Base-by-base conservation (phyloP, 2,797 vertebrate species). In the Poecilia velifera region DNA sequence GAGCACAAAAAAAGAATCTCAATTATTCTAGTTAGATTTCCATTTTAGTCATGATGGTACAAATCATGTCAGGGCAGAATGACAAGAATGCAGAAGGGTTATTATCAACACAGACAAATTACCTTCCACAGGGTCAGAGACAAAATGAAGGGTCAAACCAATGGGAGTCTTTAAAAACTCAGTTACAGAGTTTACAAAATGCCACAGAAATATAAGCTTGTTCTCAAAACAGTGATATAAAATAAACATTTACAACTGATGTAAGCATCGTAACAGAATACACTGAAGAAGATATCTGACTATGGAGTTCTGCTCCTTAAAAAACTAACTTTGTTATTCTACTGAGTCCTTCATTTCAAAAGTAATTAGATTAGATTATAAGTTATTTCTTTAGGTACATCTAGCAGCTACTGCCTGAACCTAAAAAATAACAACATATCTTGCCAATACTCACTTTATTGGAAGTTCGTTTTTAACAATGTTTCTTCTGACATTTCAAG, bases 71-170 rank as follows among this genome's bases (percentile, higher is more conserved):
- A 89, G 82, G 84, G 84, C 77, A 88, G 91, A 94, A 93, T 90
- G 94, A 92, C 82, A 87, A 80, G 79, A 87, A 88, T 88, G 91
- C 88, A 85, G 80, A 82, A 84, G 80, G 89, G 88, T 92, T 92
- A 93, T 94, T 91, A 87, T 80, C 57, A 82, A 84, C 90, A 86
- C 82, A 92, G 90, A 91, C 95, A 95, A 95, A 95, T 95, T 96
- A 95, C 84, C 55, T 80, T 79, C 82, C 76, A 84, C 76, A 79
- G 74, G 91, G 86, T 84, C 86, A 89, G 82, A 82, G 83, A 89
- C 82, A 87, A 89, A 86, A 81, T 81, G 84, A 76, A 6, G 57
- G 85, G 81, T 91, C 88, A 92, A 91, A 92, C 85, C 85, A 91
- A 92, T 86, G 72, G 77, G 84, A 82, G 89, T 81, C 81, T 83